Evolutionary conservation across 1,140 invertebrate species (phyloP).

Genomic region (Calephelis nemesis): DNA sequence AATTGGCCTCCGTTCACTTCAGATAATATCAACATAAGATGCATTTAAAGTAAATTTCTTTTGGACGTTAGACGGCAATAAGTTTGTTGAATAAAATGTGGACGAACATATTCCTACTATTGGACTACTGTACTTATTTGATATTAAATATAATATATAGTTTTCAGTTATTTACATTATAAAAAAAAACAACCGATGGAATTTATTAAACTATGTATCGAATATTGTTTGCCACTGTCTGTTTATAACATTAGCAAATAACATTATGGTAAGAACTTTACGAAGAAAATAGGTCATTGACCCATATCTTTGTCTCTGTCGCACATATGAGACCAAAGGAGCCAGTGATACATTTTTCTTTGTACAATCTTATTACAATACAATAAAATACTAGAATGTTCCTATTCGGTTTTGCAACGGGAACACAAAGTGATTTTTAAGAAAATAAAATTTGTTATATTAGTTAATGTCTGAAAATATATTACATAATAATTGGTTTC

Average conservation of each 20-base stretch:
- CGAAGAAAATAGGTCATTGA: neutral
- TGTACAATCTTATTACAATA: neutral
- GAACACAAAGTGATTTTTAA: neutral
- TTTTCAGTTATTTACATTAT: conserved; percentile 62
- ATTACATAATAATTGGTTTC: conserved; percentile 45
- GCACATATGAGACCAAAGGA: neutral
- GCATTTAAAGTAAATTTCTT: conserved; percentile 47
- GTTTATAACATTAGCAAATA: conserved; percentile 42
- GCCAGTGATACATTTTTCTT: no score
- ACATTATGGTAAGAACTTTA: conserved; percentile 32
- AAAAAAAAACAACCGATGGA: conserved; percentile 47
- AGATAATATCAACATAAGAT: conserved; percentile 12
- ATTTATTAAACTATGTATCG: conserved; percentile 13
- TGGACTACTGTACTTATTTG: conserved; percentile 68
- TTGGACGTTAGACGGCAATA: conserved; percentile 74
- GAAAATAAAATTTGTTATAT: conserved; percentile 39
- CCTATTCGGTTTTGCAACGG: neutral
- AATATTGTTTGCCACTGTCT: conserved; percentile 36
- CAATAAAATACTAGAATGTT: conserved; percentile 1
- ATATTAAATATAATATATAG: conserved; percentile 54
- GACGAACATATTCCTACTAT: conserved; percentile 72
- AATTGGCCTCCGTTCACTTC: conserved; percentile 27
- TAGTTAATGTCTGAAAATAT: conserved; percentile 49
- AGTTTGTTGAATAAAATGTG: conserved; percentile 71
- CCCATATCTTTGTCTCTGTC: no score